Percentiles rank a stretch among this genome's conserved stretches.
Evolutionary conservation across 2,888 invertebrate genomes (phyloP).

Genomic region (Smittia sp.): DNA sequence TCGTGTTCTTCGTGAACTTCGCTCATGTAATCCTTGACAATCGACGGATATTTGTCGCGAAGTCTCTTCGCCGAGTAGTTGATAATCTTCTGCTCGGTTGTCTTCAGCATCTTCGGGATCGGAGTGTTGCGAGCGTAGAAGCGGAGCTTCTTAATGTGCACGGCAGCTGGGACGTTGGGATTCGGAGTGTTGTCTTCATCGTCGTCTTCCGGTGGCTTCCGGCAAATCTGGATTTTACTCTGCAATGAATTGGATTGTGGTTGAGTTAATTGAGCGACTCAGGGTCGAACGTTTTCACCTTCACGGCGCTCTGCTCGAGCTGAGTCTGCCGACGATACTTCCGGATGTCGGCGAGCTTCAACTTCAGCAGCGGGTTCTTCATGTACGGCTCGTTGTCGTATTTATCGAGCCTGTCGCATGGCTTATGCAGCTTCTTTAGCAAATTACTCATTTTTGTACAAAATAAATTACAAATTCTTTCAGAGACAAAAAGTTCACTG

Average conservation of each 20-base stretch:
- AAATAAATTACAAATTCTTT: neutral
- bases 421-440: slow-evolving; percentile 49
- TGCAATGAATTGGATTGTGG: too few species aligned
- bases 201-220: slow-evolving; percentile 46
- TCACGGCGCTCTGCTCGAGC: neutral
- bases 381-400: slow-evolving; percentile 52
- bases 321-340: slow-evolving; percentile 46
- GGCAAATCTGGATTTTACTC: slow-evolving; percentile 49
- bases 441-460: slow-evolving; percentile 45
- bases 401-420: slow-evolving; percentile 49
- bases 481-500: neutral
- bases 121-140: slow-evolving; percentile 59
- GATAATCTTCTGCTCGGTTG: slow-evolving; percentile 62
- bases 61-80: slow-evolving; percentile 58
- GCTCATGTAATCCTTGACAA: slow-evolving; percentile 55
- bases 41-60: slow-evolving; percentile 57
- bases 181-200: slow-evolving; percentile 54
- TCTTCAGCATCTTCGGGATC: slow-evolving; percentile 61
- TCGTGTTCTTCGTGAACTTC: slow-evolving; percentile 61
- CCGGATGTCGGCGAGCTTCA: slow-evolving; percentile 50
- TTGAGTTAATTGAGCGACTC: too few species aligned
- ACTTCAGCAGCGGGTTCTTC: slow-evolving; percentile 51
- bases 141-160: slow-evolving; percentile 59
- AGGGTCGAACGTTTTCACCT: too few species aligned
- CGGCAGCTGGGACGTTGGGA: slow-evolving; percentile 56